Percentiles rank a stretch among this genome's conserved stretches.
These are phyloP conservation scores for Anguilla pacifica DNA, from an alignment of 2,797 vertebrate species.

Conservation along the genomic window DNA sequence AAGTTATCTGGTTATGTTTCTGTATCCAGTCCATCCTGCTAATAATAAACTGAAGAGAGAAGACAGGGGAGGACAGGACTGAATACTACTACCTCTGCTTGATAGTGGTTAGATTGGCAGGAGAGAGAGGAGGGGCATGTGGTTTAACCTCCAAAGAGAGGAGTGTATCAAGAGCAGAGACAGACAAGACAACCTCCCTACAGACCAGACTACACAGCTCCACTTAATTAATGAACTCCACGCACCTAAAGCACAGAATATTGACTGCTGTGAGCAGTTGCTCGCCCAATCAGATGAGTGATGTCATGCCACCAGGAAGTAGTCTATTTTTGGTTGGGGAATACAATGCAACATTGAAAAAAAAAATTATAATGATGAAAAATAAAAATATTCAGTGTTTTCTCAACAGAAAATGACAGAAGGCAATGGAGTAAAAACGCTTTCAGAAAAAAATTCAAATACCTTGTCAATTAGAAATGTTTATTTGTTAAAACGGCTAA, in stretches of 20 bases:
- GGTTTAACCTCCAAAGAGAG: background rate
- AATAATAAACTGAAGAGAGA: background rate
- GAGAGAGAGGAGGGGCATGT: background rate
- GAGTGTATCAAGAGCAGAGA: background rate
- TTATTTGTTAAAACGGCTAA: conserved; percentile 14
- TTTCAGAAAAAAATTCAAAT: background rate
- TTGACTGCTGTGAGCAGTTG: background rate
- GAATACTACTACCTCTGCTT: background rate
- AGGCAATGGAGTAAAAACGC: background rate
- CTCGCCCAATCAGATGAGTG: background rate
- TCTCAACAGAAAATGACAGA: background rate
- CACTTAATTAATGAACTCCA: background rate
- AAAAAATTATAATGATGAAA: background rate
- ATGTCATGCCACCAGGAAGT: background rate
- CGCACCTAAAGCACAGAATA: background rate
- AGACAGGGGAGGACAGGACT: background rate
- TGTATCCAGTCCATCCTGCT: background rate
- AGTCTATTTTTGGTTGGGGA: background rate
- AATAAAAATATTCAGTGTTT: too few relatives aligned
- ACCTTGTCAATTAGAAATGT: background rate
- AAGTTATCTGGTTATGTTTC: background rate
- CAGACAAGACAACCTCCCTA: background rate
- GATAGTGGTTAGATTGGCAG: background rate
- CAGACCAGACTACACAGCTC: background rate
- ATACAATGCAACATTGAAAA: background rate